Evolutionary conservation across 2,888 invertebrate genomes (phyloP).

Genomic region (Drosophila subsilvestris): DNA sequence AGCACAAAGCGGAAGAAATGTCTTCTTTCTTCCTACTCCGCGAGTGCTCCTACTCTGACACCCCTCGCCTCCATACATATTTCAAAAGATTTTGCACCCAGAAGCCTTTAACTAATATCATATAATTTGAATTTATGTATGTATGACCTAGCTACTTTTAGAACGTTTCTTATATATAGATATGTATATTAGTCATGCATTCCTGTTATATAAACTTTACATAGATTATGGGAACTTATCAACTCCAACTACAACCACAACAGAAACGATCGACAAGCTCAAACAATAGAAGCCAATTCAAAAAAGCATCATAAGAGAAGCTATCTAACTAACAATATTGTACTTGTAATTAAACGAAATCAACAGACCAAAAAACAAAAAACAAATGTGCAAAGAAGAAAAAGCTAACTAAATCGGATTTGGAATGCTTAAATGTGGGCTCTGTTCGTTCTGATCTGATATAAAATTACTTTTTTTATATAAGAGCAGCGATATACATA

Average conservation of each 20-base stretch:
- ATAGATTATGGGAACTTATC: constrained; percentile 54
- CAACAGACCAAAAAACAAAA: constrained; percentile 45
- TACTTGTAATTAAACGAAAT: constrained; percentile 37
- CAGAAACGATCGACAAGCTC: constrained; percentile 63
- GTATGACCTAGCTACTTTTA: constrained; percentile 64
- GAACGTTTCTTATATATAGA: constrained; percentile 52
- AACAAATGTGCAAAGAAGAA: constrained; percentile 18
- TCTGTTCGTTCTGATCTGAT: constrained; percentile 37
- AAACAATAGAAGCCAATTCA: constrained; percentile 54
- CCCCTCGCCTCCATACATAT: constrained; percentile 13
- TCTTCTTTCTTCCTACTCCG: constrained; percentile 54
- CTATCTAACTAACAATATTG: constrained; percentile 59
- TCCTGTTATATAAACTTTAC: constrained; percentile 76
- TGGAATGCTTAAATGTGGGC: constrained; percentile 56
- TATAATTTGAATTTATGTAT: constrained; percentile 35
- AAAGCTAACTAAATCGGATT: constrained; percentile 47
- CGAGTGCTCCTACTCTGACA: background rate
- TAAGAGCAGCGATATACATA: constrained; percentile 55
- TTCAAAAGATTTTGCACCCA: constrained; percentile 37
- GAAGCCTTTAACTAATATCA: constrained; percentile 52
- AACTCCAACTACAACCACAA: constrained; percentile 40
- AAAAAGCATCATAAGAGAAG: constrained; percentile 67
- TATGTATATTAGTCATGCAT: constrained; percentile 73
- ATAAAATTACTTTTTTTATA: constrained; percentile 41
- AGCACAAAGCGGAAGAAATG: constrained; percentile 72